phyloP scores from a whole-genome alignment of 2,888 invertebrate genomes.

The Criorhina ranunculi region DNA sequence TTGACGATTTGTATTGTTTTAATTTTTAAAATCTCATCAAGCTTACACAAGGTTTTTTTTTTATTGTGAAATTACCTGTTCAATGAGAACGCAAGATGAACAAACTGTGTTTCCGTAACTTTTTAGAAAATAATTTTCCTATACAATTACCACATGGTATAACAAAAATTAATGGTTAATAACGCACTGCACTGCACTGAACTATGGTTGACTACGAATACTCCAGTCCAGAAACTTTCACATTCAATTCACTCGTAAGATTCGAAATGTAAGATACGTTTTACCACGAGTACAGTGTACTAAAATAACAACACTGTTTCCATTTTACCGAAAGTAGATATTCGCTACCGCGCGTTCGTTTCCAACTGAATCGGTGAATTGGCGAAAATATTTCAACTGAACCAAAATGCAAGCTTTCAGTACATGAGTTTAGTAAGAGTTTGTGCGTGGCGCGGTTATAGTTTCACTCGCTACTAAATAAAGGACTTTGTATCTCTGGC shows the following conservation, averaged over 20 bases:
- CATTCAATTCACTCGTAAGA: neutral
- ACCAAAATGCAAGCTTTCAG: slow-evolving; percentile 58
- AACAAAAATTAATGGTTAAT: neutral
- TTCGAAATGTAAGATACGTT: slow-evolving; percentile 32
- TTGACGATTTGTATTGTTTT: neutral
- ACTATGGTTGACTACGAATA: neutral
- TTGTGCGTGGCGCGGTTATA: neutral
- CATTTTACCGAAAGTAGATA: slow-evolving; percentile 18
- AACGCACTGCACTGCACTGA: slow-evolving; percentile 24
- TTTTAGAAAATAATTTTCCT: slow-evolving; percentile 5
- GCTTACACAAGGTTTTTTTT: neutral
- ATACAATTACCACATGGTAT: slow-evolving; percentile 46
- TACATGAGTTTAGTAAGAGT: slow-evolving; percentile 14
- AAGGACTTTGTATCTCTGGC: slow-evolving; percentile 52
- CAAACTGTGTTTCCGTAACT: slow-evolving; percentile 39
- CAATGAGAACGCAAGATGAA: neutral
- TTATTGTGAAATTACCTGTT: slow-evolving; percentile 39
- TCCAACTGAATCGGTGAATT: slow-evolving; percentile 51
- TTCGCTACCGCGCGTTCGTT: slow-evolving; percentile 50
- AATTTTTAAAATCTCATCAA: slow-evolving; percentile 6
- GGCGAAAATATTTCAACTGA: slow-evolving; percentile 43
- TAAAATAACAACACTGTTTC: neutral
- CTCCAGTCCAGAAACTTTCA: neutral
- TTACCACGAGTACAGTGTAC: neutral
- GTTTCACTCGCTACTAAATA: slow-evolving; percentile 23